phyloP scores from a whole-genome alignment of 2,797 vertebrate genomes.

The Nannoperca australis region DNA sequence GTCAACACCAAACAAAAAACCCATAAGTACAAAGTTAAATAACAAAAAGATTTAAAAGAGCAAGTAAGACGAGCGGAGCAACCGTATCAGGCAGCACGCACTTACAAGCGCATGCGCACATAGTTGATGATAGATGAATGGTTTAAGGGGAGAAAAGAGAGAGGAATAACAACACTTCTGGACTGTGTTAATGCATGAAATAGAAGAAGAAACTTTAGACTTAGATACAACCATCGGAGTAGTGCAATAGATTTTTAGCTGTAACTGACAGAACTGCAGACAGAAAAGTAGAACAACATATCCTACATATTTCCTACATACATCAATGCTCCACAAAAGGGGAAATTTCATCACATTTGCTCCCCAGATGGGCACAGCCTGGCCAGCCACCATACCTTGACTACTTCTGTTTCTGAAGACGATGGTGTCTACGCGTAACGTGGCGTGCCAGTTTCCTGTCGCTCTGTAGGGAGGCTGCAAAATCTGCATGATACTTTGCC shows the following conservation, averaged over 20 bases:
- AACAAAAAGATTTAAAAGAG: too few relatives aligned
- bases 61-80: too few relatives aligned
- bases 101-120: too few relatives aligned
- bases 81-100: too few relatives aligned
- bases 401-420: not conserved
- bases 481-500: not conserved
- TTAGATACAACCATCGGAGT: not conserved
- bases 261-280: not conserved
- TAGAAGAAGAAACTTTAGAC: not conserved
- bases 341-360: conserved; percentile 5
- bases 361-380: not conserved
- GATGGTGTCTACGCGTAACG: not conserved
- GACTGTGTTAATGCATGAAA: conserved; percentile 44
- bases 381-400: not conserved
- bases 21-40: too few relatives aligned
- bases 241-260: not conserved
- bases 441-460: too few relatives aligned
- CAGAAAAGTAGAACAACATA: not conserved
- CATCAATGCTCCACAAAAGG: conserved; percentile 18
- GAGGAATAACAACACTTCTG: conserved; percentile 24
- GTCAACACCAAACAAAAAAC: too few relatives aligned
- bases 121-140: conserved; percentile 61
- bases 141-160: conserved; percentile 14
- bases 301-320: not conserved
- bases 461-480: not conserved